Base-by-base conservation (phyloP, 2,113 vertebrate genomes). In the Callithrix jacchus region DNA sequence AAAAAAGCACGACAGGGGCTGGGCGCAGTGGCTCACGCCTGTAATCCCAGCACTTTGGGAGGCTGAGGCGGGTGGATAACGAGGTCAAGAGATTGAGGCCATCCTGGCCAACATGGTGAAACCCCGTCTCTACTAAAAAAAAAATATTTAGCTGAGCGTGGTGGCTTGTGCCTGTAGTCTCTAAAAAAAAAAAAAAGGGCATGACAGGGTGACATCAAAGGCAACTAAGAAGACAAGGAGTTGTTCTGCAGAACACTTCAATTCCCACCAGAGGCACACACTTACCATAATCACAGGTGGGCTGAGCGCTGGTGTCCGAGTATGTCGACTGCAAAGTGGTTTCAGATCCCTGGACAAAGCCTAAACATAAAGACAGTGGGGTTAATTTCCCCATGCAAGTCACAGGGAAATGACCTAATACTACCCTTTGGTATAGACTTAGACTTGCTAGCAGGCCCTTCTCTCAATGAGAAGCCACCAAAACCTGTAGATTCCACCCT, bases 231-330 rank as follows among this genome's bases (percentile, higher is more conserved):
- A 42, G 52, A 58, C 47, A 71, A 3, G 3, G n/a, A 86, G 32
- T 16, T 87, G 58, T 52, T 90, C 45, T 54, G 47, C 32, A 79
- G 35, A 87, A 18, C 20, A 25, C 5, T 30, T 61, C 49, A 20
- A 32, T 56, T 95, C 71, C 91, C 45, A 37, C 70, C 6, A 49
- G 87, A 45, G 40, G 49, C n/a, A 91, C 91, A 61, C 80, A 98
- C 98, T 98, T 94, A 98, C 98, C 97, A 64, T 98, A 98, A 83
- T 98, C 98, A 96, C 97, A 97, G 90, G 97, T 98, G 42, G 98
- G 98, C 82, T 98, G 98, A 42, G 97, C 71, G 0, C 97, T 97
- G 12, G 93, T 96, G 52, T 98, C 97, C 13, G 96, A 96, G 79
- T 97, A 97, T 2, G 98, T 98, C 0, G 98, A 98, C 88, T 98